These are phyloP conservation scores for Archilochus colubris DNA, from an alignment of 2,113 vertebrate genomes.

Conservation along the genomic window DNA sequence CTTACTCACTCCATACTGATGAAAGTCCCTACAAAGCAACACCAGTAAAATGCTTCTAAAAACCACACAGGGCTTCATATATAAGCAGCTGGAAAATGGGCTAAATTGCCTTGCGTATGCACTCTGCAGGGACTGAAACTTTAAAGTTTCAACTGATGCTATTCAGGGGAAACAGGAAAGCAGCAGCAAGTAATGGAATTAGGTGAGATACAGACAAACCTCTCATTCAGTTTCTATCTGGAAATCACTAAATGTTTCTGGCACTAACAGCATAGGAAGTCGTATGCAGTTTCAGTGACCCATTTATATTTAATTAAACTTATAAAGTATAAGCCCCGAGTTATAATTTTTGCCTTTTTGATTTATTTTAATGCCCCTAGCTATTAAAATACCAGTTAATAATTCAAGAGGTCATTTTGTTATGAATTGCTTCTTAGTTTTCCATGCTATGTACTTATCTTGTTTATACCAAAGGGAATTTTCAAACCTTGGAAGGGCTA, in stretches of 20 bases:
- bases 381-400: constrained; percentile 28
- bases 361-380: constrained; percentile 19
- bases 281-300: not conserved
- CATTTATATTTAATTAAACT: constrained; percentile 35
- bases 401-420: constrained; percentile 37
- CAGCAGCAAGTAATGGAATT: not conserved
- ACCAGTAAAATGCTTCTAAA: not conserved
- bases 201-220: not conserved
- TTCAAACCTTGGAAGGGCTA: not conserved
- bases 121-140: not conserved
- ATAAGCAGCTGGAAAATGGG: constrained; percentile 32
- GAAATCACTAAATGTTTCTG: not conserved
- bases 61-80: not conserved
- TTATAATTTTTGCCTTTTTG: constrained; percentile 35
- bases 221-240: constrained; percentile 2
- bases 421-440: constrained; percentile 11
- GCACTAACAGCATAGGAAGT: not conserved
- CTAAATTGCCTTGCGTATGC: not conserved
- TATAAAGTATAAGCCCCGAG: not conserved
- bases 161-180: not conserved
- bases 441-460: not conserved
- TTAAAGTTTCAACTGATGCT: not conserved
- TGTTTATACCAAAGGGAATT: not conserved
- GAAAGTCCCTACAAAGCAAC: not conserved
- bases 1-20: not conserved